Evolutionary conservation across 2,113 vertebrate genomes (phyloP), one percentile per base, ranked within the genome.

Genomic region (Epinephelus fuscoguttatus): DNA sequence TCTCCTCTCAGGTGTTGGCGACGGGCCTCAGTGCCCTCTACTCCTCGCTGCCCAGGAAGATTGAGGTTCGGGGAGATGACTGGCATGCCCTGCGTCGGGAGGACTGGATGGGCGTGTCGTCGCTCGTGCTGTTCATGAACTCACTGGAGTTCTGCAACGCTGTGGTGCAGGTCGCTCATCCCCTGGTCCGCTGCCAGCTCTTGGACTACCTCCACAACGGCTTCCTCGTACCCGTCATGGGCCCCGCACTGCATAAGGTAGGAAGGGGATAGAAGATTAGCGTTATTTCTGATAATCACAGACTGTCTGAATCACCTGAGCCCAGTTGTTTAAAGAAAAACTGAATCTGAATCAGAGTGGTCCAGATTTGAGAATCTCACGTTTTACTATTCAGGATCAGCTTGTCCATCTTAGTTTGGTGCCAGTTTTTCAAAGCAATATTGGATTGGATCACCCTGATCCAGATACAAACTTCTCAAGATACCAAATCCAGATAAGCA

Each of bases 91-190:
- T 99, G 87, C 96, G 97, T 62, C 94, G 97, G 0, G 98, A 99
- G 90, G 98, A 99, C 94, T 99, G 98, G 98, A 94, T 97, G 0
- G 95, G 96, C 0, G 97, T 99, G 62, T 96, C 98, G 1, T 96
- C 98, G 0, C 95, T 99, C 0, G 97, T 97, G 0, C 95, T 99
- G 21, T 99, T 99, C 92, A 99, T 99, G 98, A 99, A 98, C 94
- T 99, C 98, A 0, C 93, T 99, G 0, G 98, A 99, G 90, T 99
- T 99, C 95, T 99, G 98, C 92, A 99, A 99, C 0, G 98, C 98
- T 0, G 97, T 99, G 77, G 96, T 98, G 78, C 98, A 99, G 96
- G 98, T 99, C 0, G 96, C 97, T 47, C 98, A 99, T 80, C 97
- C 97, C 0, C 89, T 98, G 69, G 98, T 99, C 69, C 97, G 97